Evolutionary conservation across 1,140 invertebrate species (phyloP), one percentile per base, ranked within the genome.

Genomic region (Palaemon carinicauda): DNA sequence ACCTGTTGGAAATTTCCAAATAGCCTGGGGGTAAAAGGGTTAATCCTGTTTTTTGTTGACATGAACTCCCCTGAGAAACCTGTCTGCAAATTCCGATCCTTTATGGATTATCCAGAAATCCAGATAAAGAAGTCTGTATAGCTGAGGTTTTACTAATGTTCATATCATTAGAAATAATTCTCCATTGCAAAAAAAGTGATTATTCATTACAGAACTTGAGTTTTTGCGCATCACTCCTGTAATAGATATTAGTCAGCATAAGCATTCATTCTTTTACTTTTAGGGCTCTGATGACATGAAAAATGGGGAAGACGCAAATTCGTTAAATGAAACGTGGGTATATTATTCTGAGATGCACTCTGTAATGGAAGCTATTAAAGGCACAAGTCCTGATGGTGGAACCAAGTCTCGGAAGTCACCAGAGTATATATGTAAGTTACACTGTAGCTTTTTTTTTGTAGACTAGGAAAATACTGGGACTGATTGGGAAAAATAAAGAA

Each of bases 361-460:
- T 24, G 90, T 90, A 29, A 89, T 89, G 87, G 89, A 87, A 21
- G 87, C 88, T 82, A 88, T 89, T 27, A 89, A 90, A n/a, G 90
- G 89, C 56, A 89, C 89, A 50, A 87, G 86, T 41, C 89, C 89
- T 17, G 90, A 90, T 14, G 89, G 89, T n/a, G 90, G 89, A 12
- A 88, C 89, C 29, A 89, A 89, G 95, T 90, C 95, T 94, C 90
- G 95, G 95, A 86, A 95, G 95, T 90, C 85, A 5, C 85, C 85
- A 12, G 85, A 87, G 52, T 87, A 81, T 53, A 87, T 74, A 7
- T 87, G 85, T 87, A 69, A 95, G 95, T 54, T 95, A 95, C 7
- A 3, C 53, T 14, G 53, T 3, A 94, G 95, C 91, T 95, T 95
- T 93, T 95, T 95, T 86, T 53, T 53, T 41, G 79, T 90, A 56